Evolutionary conservation across 2,888 invertebrate species (phyloP), one percentile per base, ranked within the genome.

Genomic region (Myathropa florea): DNA sequence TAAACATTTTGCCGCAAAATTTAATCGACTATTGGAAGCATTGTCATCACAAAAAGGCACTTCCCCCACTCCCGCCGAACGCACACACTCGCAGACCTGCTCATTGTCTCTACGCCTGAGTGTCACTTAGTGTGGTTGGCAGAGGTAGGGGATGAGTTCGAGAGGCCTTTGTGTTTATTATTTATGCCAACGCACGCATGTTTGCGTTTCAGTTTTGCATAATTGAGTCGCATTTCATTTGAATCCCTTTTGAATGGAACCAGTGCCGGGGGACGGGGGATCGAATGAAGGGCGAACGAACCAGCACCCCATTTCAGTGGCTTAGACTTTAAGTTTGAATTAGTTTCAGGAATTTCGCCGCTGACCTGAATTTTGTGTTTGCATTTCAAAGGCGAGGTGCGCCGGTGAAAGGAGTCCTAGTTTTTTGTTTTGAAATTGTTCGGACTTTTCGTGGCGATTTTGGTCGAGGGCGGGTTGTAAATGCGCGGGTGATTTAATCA

Each of bases 1-100:
- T 57, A 73, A 55, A 73, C 33, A 59, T 46, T 72, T 63, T 63
- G 57, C n/a, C 33, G 63, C 46, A 60, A 28, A 33, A 33, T 55
- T 67, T 71, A 76, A 84, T 80, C 70, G 75, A 76, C 71, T 67
- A 79, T 83, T 75, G 79, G 61, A 46, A 71, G 24, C 55, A 46
- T 75, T 64, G 26, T 73, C 60, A 72, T 60, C 23, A 55, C 64
- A 55, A 24, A 53, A 30, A 36, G 46, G 14, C 18, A 53, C 18
- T 39, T 46, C 18, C 46, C n/a, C 18, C 18, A 18, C 18, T 28
- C 28, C 28, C 28, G 3, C 28, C 28, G 28, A 3, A 39, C 39
- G 1, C 46, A n/a, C 46, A n/a, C 46, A 7, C 46, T 1, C 46
- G 7, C 6, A 46, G 46, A 46, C 18, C 18, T 12, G 33, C 23